Evolutionary conservation across 2,888 invertebrate genomes (phyloP), one percentile per base, ranked within the genome.

Genomic region (Limenitis camilla): DNA sequence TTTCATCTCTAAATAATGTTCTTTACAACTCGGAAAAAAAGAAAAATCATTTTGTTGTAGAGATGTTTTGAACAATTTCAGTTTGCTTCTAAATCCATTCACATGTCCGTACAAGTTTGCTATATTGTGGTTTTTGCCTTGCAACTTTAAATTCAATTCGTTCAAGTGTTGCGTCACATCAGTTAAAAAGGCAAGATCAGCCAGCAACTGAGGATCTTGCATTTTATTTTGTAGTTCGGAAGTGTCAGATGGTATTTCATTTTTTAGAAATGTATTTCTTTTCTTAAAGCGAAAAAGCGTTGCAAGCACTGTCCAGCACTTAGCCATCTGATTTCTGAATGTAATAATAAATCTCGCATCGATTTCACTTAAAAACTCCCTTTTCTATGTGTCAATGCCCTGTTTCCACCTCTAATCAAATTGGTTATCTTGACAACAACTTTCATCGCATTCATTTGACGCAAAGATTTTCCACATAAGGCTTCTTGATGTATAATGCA

Each of bases 261-360:
- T 46, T n/a, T 46, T 36, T 27, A 28, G 29, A 36, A 11, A 46
- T 46, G 11, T n/a, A n/a, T n/a, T n/a, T 38, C 38, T 46, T 46
- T 46, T 36, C 39, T 19, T 46, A 46, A 38, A 38, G 38, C 38
- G 11, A 46, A 46, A 46, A 38, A 19, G 46, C 46, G 38, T 9
- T 46, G 36, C 6, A 36, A 36, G 46, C 39, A 36, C 46, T 46
- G 46, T 9, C 39, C 46, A 46, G 38, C 38, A 46, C 38, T 46
- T 38, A 29, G 5, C 35, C 46, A 38, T 38, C 39, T 19, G 11
- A 46, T 46, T 38, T 38, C 27, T 28, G 46, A 46, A 28, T 46
- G 38, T n/a, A 45, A 35, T 28, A 46, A 29, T 36, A 46, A 28
- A 46, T 38, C 46, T 28, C 36, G 28, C 28, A 19, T 45, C 35